Evolutionary conservation across 2,797 vertebrate genomes (phyloP).

Genomic region (Neoniphon sammara): DNA sequence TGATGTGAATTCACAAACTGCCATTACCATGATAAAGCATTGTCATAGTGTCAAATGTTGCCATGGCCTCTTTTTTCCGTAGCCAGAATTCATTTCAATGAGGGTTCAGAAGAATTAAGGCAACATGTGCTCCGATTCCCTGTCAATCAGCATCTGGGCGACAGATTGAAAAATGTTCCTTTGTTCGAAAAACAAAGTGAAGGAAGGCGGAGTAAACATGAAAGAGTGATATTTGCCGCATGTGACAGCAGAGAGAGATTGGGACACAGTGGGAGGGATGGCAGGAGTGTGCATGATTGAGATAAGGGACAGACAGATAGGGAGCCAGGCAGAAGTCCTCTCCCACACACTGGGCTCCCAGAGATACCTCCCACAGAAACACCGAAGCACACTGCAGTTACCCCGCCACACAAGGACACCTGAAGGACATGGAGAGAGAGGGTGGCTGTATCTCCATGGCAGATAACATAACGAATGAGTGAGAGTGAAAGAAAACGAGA

Average conservation of each 20-base stretch:
- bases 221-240: conserved; percentile 60
- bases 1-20: conserved; percentile 8
- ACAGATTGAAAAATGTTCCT: conserved; percentile 70
- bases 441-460: conserved; percentile 36
- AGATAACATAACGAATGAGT: conserved; percentile 31
- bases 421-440: conserved; percentile 72
- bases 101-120: conserved; percentile 59
- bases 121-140: conserved; percentile 58
- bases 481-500: background rate
- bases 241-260: conserved; percentile 53
- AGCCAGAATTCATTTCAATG: conserved; percentile 42
- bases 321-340: conserved; percentile 68
- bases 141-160: conserved; percentile 66
- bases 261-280: conserved; percentile 62
- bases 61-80: conserved; percentile 16
- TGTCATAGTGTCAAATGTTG: conserved; percentile 10
- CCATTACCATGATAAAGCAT: conserved; percentile 42
- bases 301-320: conserved; percentile 75
- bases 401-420: conserved; percentile 76
- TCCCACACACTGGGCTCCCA: conserved; percentile 70
- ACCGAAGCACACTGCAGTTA: conserved; percentile 64
- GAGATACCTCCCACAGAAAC: conserved; percentile 70
- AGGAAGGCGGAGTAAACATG: conserved; percentile 59
- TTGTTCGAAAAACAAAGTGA: conserved; percentile 75
- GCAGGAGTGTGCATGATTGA: conserved; percentile 73